These are phyloP conservation scores for Crypturellus undulatus DNA, from an alignment of 2,113 vertebrate species.

Conservation along the genomic window DNA sequence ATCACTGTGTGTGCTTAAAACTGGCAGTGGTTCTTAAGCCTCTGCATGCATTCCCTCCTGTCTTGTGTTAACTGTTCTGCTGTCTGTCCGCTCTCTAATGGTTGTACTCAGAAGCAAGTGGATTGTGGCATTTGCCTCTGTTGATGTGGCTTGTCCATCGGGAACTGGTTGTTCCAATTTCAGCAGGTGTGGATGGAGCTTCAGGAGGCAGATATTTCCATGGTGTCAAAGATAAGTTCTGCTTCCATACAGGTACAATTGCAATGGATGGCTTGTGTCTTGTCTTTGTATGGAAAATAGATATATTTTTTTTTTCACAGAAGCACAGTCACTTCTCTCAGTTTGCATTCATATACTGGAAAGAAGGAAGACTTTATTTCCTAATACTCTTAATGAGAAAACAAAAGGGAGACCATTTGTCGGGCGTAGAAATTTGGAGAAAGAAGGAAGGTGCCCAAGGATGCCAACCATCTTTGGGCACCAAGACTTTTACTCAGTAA, in stretches of 20 bases:
- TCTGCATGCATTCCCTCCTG: not conserved
- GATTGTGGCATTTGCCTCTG: not conserved
- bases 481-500: not conserved
- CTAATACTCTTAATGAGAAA: not conserved
- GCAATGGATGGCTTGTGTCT: not conserved
- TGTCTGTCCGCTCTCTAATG: not conserved
- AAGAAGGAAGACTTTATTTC: not conserved
- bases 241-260: not conserved
- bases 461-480: not conserved
- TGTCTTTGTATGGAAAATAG: rapidly evolving
- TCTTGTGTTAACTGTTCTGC: not conserved
- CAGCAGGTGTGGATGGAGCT: not conserved
- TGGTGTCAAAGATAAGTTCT: not conserved
- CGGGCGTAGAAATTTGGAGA: not conserved
- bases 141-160: not conserved
- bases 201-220: not conserved
- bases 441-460: not conserved
- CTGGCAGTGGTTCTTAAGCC: not conserved
- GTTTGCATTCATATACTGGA: not conserved
- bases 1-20: not conserved
- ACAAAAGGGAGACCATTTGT: not conserved
- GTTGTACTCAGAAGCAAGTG: not conserved
- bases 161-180: not conserved
- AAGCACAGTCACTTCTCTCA: not conserved
- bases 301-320: not conserved